Percentiles rank a stretch among this genome's conserved stretches.
These are phyloP conservation scores for Sorex maritimensis DNA, from an alignment of 2,797 vertebrate species.

Conservation along the genomic window DNA sequence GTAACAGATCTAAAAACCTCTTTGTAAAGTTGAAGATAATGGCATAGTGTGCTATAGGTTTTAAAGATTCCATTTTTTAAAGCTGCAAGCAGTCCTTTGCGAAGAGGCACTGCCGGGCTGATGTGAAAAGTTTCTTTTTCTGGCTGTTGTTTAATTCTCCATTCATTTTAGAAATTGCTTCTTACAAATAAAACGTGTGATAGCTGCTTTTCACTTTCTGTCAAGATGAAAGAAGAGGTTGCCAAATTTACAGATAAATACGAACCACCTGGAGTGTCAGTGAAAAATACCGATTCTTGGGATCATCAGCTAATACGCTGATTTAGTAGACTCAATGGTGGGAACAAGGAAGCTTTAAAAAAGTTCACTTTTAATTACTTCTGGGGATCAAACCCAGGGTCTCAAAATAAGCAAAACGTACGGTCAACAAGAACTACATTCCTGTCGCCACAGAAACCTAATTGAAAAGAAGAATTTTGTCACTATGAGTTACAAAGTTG, in stretches of 20 bases:
- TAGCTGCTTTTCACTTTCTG: constrained; percentile 56
- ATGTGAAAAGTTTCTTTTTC: constrained; percentile 76
- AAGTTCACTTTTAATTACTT: no score
- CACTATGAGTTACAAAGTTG: no score
- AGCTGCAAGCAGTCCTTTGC: constrained; percentile 41
- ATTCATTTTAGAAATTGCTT: constrained; percentile 67
- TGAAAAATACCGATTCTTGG: constrained; percentile 46
- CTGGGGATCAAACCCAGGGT: no score
- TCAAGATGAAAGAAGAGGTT: constrained; percentile 55
- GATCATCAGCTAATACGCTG: not conserved
- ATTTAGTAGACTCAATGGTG: not conserved
- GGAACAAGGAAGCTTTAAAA: not conserved
- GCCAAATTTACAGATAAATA: constrained; percentile 70
- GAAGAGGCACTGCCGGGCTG: constrained; percentile 64
- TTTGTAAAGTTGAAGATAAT: constrained; percentile 83
- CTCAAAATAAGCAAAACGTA: no score
- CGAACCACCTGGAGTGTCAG: constrained; percentile 61
- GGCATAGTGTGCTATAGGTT: constrained; percentile 76
- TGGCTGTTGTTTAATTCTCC: constrained; percentile 53
- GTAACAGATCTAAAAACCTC: constrained; percentile 83
- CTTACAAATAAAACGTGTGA: constrained; percentile 66
- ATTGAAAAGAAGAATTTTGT: no score
- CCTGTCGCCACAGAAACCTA: no score
- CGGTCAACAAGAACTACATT: no score
- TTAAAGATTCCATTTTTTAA: constrained; percentile 75